A percentile compares a stretch with the other conserved stretches of the same genome.
phyloP scores from a whole-genome alignment of 2,888 invertebrate genomes.

The Pollenia amentaria region DNA sequence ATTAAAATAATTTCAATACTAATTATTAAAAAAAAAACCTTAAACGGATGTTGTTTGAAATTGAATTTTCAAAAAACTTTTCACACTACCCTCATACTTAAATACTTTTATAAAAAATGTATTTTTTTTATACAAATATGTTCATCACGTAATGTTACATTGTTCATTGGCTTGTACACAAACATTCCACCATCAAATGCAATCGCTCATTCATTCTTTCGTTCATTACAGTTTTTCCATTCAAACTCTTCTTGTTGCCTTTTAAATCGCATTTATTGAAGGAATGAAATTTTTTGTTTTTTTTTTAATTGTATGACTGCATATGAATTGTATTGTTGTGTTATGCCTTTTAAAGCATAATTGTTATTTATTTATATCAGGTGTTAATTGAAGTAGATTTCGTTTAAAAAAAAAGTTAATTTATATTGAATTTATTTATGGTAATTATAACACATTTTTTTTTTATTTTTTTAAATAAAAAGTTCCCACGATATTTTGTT shows the following conservation, averaged over 20 bases:
- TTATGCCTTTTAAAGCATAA: constrained; percentile 60
- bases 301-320: neutral
- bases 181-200: constrained; percentile 50
- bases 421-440: constrained; percentile 8
- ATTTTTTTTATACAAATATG: constrained; percentile 36
- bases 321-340: constrained; percentile 40
- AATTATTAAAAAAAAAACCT: too few species aligned
- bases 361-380: constrained; percentile 65
- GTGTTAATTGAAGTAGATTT: constrained; percentile 64
- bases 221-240: constrained; percentile 24
- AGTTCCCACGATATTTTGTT: constrained; percentile 53
- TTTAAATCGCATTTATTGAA: constrained; percentile 38
- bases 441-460: constrained; percentile 17
- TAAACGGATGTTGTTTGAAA: neutral
- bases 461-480: constrained; percentile 20
- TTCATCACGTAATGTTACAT: constrained; percentile 63
- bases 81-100: neutral
- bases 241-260: constrained; percentile 17
- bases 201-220: constrained; percentile 14
- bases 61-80: neutral
- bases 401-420: neutral
- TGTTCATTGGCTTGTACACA: constrained; percentile 33
- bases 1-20: too few species aligned
- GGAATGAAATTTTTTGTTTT: neutral
- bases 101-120: neutral